Evolutionary conservation across 1,140 invertebrate genomes (phyloP).

Genomic region (Ctenoplectra terminalis): DNA sequence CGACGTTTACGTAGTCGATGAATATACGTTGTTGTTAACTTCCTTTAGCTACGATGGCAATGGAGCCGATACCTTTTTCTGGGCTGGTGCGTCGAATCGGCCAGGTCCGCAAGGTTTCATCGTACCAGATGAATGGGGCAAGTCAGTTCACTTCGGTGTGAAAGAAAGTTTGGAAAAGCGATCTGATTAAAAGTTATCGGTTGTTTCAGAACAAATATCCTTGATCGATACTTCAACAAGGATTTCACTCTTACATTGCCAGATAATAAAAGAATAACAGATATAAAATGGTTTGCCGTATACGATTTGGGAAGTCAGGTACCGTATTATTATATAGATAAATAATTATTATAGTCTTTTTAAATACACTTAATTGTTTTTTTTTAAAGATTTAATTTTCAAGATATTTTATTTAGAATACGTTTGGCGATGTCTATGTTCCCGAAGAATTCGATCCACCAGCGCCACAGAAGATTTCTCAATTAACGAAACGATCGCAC

Average conservation of each 20-base stretch:
- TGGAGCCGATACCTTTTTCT: slow-evolving; percentile 95
- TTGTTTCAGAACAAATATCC: slow-evolving; percentile 90
- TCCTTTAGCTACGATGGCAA: slow-evolving; percentile 96
- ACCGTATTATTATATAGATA: slow-evolving; percentile 42
- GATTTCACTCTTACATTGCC: slow-evolving; percentile 93
- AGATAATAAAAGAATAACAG: slow-evolving; percentile 93
- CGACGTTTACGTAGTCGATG: slow-evolving; percentile 95
- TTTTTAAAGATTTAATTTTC: background rate
- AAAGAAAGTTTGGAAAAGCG: background rate
- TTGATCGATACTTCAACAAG: slow-evolving; percentile 93
- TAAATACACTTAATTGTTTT: no score
- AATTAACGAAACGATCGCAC: slow-evolving; percentile 87
- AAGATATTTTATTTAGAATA: slow-evolving; percentile 83
- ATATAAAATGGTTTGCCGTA: slow-evolving; percentile 95
- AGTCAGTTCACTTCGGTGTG: slow-evolving; percentile 84
- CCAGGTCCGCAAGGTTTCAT: slow-evolving; percentile 96
- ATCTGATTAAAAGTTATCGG: background rate
- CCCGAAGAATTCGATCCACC: slow-evolving; percentile 97
- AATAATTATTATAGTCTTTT: background rate
- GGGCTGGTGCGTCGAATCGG: slow-evolving; percentile 93
- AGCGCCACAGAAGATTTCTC: slow-evolving; percentile 87
- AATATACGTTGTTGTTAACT: slow-evolving; percentile 91
- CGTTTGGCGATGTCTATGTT: slow-evolving; percentile 95
- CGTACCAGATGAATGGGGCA: slow-evolving; percentile 93
- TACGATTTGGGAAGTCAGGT: slow-evolving; percentile 93